Conservation (phyloP, 37 sponge, comb jelly and placozoan species). For the Cliona cf. orientalis region DNA sequence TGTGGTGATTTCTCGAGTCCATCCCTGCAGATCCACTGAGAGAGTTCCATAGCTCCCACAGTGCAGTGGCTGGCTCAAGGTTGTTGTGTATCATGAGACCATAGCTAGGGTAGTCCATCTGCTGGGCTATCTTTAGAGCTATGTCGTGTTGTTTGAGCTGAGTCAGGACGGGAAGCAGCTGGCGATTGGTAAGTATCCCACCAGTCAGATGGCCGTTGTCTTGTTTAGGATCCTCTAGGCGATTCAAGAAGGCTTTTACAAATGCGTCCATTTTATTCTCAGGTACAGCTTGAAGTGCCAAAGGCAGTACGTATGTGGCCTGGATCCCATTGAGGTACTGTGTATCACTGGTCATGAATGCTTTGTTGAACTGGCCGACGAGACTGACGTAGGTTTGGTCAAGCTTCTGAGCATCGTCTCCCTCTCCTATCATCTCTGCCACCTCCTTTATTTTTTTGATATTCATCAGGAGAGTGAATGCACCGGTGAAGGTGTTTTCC, state of each 20-base stretch:
- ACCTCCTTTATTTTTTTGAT: slow-evolving; percentile 47
- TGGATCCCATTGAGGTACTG: slow-evolving; percentile 54
- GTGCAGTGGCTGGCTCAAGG: slow-evolving; percentile 65
- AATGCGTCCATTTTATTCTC: not conserved
- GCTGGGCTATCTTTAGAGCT: slow-evolving; percentile 58
- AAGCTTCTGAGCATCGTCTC: not conserved
- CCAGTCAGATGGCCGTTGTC: slow-evolving; percentile 53
- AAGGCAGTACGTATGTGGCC: slow-evolving; percentile 56
- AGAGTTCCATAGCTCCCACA: slow-evolving; percentile 82
- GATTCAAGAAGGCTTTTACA: slow-evolving; percentile 33
- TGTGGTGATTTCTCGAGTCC: slow-evolving; percentile 85
- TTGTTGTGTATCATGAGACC: slow-evolving; percentile 73
- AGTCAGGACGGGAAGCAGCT: slow-evolving; percentile 52
- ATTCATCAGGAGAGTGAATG: slow-evolving; percentile 58
- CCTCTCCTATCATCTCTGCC: slow-evolving; percentile 23
- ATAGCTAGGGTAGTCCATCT: slow-evolving; percentile 76
- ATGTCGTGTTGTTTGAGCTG: slow-evolving; percentile 19
- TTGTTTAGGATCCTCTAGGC: not conserved
- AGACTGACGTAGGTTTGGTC: not conserved
- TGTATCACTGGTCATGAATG: slow-evolving; percentile 12
- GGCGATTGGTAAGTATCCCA: slow-evolving; percentile 62
- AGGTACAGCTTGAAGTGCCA: slow-evolving; percentile 53
- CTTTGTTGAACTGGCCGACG: slow-evolving; percentile 44
- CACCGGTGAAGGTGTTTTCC: slow-evolving; percentile 33
- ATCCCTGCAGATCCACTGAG: slow-evolving; percentile 48